These are phyloP conservation scores for Chaetogeoica ovagalla DNA, from an alignment of 2,888 invertebrate genomes.

Conservation along the genomic window DNA sequence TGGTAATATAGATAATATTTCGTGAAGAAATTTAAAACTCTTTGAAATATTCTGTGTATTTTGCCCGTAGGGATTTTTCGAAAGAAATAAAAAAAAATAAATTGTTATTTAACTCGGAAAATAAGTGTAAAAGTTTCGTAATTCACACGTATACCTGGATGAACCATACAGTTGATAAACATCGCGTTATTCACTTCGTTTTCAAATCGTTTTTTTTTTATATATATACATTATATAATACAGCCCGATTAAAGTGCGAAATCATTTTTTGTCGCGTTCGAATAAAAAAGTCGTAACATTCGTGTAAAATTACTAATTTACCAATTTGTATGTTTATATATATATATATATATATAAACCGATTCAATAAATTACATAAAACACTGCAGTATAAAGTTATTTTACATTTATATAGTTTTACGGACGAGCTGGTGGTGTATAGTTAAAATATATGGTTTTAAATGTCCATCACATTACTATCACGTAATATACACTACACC, in stretches of 20 bases:
- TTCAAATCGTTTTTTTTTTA: neutral
- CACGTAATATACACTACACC: too few relatives aligned
- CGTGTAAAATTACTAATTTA: too few relatives aligned
- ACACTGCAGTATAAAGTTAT: too few relatives aligned
- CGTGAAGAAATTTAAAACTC: conserved; percentile 12
- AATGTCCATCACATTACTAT: too few relatives aligned
- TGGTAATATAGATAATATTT: too few relatives aligned
- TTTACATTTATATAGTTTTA: neutral
- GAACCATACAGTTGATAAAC: neutral
- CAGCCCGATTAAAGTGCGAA: too few relatives aligned
- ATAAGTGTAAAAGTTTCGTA: conserved; percentile 11
- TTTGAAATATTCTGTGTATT: neutral
- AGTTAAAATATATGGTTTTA: neutral
- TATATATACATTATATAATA: neutral
- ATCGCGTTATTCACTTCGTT: neutral
- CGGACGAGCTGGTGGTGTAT: neutral
- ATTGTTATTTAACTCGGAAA: neutral
- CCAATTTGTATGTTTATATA: too few relatives aligned
- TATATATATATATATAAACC: too few relatives aligned
- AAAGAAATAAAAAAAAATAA: neutral
- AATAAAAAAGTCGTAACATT: too few relatives aligned
- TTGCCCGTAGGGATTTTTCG: conserved; percentile 18
- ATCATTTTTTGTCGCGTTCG: too few relatives aligned
- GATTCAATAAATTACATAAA: too few relatives aligned
- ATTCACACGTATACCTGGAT: neutral